Percentiles rank a stretch among this genome's conserved stretches.
Conservation (phyloP, 2,888 invertebrate genomes). For the Incurvaria masculella region DNA sequence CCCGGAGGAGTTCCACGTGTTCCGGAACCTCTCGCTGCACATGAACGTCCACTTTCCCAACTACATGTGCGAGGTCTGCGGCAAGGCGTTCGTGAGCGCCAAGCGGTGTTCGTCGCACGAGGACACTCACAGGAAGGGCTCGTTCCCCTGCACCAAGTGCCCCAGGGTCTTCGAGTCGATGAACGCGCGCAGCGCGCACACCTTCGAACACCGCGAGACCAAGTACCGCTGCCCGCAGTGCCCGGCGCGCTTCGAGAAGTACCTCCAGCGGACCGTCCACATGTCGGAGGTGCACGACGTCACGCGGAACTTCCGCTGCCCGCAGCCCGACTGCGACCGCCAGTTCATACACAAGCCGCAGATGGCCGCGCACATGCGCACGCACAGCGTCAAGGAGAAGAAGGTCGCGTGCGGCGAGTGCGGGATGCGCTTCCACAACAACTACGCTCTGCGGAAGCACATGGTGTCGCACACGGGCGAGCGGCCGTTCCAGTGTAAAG, state of each 20-base stretch:
- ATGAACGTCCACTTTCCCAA: conserved; percentile 53
- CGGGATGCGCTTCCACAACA: conserved; percentile 23
- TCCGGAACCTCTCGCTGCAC: conserved; percentile 40
- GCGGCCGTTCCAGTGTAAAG: conserved; percentile 25
- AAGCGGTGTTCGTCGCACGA: conserved; percentile 48
- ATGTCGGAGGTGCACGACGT: conserved; percentile 45
- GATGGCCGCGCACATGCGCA: conserved; percentile 4
- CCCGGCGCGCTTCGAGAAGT: conserved; percentile 39
- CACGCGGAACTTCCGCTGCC: conserved; percentile 31
- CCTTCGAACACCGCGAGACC: conserved; percentile 40
- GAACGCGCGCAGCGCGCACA: conserved; percentile 43
- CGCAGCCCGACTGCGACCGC: not conserved
- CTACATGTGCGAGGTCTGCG: conserved; percentile 51
- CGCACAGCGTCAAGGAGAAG: conserved; percentile 23
- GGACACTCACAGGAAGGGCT: conserved; percentile 49
- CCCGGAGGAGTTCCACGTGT: conserved; percentile 34
- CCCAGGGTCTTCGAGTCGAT: conserved; percentile 38
- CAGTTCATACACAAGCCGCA: not conserved
- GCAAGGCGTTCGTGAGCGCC: conserved; percentile 52
- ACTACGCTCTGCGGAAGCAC: conserved; percentile 26
- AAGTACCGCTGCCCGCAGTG: conserved; percentile 44
- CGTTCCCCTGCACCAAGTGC: conserved; percentile 41
- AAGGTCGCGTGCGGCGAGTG: conserved; percentile 25
- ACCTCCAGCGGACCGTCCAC: conserved; percentile 45
- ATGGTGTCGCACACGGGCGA: conserved; percentile 26